Base-by-base conservation (phyloP, 1,140 invertebrate genomes). In the Drosophila pachea region DNA sequence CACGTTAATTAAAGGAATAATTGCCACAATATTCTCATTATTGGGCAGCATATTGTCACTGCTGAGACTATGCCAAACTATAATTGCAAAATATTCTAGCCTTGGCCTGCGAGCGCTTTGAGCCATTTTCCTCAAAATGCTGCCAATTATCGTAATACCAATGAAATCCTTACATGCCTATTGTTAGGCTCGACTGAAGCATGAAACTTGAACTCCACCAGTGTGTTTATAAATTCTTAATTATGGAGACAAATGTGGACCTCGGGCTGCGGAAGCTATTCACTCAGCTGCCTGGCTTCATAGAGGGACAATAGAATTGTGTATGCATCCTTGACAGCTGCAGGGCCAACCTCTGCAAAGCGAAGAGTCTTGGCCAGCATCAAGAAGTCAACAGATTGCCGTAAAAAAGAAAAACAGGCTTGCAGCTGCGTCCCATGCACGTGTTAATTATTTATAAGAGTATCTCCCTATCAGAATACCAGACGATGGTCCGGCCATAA, bases 361-460 rank as follows among this genome's bases (percentile, higher is more conserved):
- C 48, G 35, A 6, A 7, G 62, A 47, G 59, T 65, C 59, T 70
- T 66, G 35, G 9, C 33, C 33, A 14, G 55, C 70, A 68, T 82
- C 78, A 62, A 64, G 16, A 77, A 49, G 74, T 77, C 74, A 68
- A 71, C 38, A 48, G 53, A 48, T 56, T 43, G 52, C 68, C 52
- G 68, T 68, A 75, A 79, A 78, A 40, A 72, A 7, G 31, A 61
- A 42, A 52, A 52, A 68, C 52, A 53, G 40, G 52, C 36, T 63
- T 5, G 12, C 52, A 69, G 67, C 12, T 40, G 40, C 50, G 78
- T n/a, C 62, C 71, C 68, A 78, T 76, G 81, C 76, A 83, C 68
- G 76, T 79, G 79, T 83, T 83, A 84, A 83, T 83, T 84, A 83
- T 83, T 83, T 83, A 84, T 70, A 59, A 35, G 12, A 40, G 56